Evolutionary conservation across 92 coral and sea anemone species (phyloP).

Genomic region (Phenganax stokvisi): DNA sequence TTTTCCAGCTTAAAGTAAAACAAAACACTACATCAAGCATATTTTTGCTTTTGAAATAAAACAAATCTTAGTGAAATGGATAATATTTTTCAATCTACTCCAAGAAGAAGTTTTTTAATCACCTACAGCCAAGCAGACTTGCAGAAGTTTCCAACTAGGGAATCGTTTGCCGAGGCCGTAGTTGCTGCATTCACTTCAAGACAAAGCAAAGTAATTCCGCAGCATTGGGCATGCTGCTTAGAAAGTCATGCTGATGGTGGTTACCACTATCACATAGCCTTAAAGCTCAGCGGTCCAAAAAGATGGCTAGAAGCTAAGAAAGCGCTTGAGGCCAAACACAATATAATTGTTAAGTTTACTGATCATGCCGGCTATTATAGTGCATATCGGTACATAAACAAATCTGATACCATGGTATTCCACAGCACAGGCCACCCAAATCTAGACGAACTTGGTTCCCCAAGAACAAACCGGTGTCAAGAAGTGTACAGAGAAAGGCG

Average conservation of each 20-base stretch:
- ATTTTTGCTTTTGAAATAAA: too few relatives aligned
- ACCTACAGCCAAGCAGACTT: not conserved
- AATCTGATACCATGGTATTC: slow-evolving; percentile 3
- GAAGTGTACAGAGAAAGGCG: slow-evolving; percentile 1
- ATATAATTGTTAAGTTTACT: not conserved
- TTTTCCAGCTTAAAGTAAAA: too few relatives aligned
- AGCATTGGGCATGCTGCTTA: slow-evolving; percentile 3
- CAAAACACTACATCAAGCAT: too few relatives aligned
- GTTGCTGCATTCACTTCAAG: not conserved
- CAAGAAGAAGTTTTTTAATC: not conserved
- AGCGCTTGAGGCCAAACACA: not conserved
- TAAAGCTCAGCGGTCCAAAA: not conserved
- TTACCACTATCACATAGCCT: not conserved
- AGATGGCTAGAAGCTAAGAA: not conserved
- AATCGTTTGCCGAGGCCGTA: not conserved
- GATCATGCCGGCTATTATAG: not conserved
- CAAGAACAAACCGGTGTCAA: slow-evolving; percentile 12
- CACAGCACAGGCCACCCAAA: slow-evolving; percentile 1
- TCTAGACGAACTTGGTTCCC: slow-evolving; percentile 4
- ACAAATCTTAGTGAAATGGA: too few relatives aligned
- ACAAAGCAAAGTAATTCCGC: not conserved
- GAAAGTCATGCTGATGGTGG: not conserved
- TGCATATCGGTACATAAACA: slow-evolving; percentile 7
- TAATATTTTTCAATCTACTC: not conserved
- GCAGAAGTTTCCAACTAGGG: not conserved